These are phyloP conservation scores for Tinea semifulvella DNA, from an alignment of 2,888 invertebrate genomes.

Conservation along the genomic window DNA sequence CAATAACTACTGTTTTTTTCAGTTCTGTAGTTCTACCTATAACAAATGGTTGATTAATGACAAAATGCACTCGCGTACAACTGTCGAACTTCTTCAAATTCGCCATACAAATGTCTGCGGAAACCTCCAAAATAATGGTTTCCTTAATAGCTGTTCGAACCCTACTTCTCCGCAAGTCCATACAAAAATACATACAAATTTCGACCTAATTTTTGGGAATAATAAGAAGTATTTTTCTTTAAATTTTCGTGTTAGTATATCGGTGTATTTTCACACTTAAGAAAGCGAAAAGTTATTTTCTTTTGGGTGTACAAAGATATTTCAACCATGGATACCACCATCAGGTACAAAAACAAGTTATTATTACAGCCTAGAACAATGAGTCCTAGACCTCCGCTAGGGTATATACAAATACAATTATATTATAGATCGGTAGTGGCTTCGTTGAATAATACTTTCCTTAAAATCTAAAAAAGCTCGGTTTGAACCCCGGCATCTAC, in stretches of 20 bases:
- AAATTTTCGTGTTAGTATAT: slow-evolving; percentile 20
- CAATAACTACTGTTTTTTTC: too few species aligned
- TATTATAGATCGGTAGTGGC: too few species aligned
- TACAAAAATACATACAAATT: slow-evolving; percentile 19
- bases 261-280: slow-evolving; percentile 3
- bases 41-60: slow-evolving; percentile 67
- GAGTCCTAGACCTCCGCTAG: too few species aligned
- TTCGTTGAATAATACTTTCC: too few species aligned
- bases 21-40: slow-evolving; percentile 26
- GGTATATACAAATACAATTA: too few species aligned
- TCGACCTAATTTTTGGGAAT: neutral
- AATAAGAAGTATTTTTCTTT: slow-evolving; percentile 22
- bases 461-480: too few species aligned
- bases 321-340: too few species aligned
- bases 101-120: slow-evolving; percentile 60
- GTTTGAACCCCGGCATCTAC: too few species aligned
- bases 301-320: too few species aligned
- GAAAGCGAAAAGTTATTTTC: slow-evolving; percentile 2
- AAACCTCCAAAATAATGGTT: slow-evolving; percentile 64
- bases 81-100: slow-evolving; percentile 67
- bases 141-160: slow-evolving; percentile 37
- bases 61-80: slow-evolving; percentile 66
- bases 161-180: slow-evolving; percentile 15
- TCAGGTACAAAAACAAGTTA: too few species aligned
- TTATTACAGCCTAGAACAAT: too few species aligned